Base-by-base conservation (phyloP, 2,888 invertebrate genomes). In the Piscicola geometra region DNA sequence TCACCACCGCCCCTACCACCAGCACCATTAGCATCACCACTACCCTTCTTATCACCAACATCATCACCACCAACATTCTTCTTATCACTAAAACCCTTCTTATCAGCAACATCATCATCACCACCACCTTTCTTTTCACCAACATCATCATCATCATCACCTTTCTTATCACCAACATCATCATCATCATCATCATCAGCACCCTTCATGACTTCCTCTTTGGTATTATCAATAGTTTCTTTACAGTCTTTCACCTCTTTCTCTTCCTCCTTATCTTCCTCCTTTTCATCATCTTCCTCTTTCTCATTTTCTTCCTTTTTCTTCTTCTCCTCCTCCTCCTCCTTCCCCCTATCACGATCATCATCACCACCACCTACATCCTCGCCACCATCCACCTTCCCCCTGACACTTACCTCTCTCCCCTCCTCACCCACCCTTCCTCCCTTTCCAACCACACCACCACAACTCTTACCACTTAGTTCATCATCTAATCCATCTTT, bases 21-120 rank as follows among this genome's bases (percentile, higher is more conserved):
- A 72, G 30, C n/a, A n/a, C 32, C 50, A 25, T 33, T 32, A 52
- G 32, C 72, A 72, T 32, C 60, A 60, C 35, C 72, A 32, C 52
- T 52, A 30, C 32, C 50, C 52, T 30, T 35, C 28, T 52, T 72
- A 28, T 21, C 60, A 15, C 30, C 60, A 9, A 28, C 30, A 72
- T 36, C 67, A 35, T 74, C 66, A 25, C 15, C n/a, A 66, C 35
- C 33, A 9, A 28, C 15, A 33, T 67, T n/a, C 28, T 33, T 28
- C 2, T 35, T n/a, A 3, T 67, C 64, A 18, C n/a, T 50, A 50
- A 18, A 18, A 18, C 15, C 64, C n/a, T 64, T 64, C n/a, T n/a
- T 28, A 9, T 68, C 68, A 33, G 5, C 70, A 5, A 12, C 70
- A 3, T 70, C 47, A 3, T 41, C 41, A 5, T 47, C 28, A 9